A percentile compares a stretch with the other conserved stretches of the same genome.
phyloP scores from a whole-genome alignment of 1,140 invertebrate species.

The Intoshia linei region DNA sequence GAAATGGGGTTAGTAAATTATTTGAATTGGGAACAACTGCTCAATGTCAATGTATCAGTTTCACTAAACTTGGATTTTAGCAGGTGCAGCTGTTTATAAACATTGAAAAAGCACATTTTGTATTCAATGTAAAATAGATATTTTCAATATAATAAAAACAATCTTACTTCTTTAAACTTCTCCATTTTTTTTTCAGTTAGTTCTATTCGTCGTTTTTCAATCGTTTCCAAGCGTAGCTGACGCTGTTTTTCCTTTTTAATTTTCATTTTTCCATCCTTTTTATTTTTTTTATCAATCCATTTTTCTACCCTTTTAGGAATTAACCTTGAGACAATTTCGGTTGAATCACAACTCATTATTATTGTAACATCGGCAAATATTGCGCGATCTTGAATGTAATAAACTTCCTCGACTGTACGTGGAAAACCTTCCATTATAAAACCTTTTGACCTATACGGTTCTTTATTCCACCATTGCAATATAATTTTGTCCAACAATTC shows the following conservation, averaged over 20 bases:
- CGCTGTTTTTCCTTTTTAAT: constrained; percentile 17
- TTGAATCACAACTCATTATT: constrained; percentile 13
- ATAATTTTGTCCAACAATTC: constrained; percentile 18
- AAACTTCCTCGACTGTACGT: constrained; percentile 15
- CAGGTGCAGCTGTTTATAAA: too few species aligned
- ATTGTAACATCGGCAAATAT: constrained; percentile 19
- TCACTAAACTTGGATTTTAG: too few species aligned
- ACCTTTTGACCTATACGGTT: constrained; percentile 18
- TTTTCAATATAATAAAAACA: too few species aligned
- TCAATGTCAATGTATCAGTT: too few species aligned
- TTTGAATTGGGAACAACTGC: too few species aligned
- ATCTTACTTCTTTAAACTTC: too few species aligned
- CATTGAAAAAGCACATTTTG: too few species aligned
- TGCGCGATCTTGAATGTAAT: constrained; percentile 15
- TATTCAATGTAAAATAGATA: too few species aligned
- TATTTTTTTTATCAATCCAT: constrained; percentile 17
- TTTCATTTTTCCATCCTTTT: constrained; percentile 14
- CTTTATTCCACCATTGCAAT: constrained; percentile 17
- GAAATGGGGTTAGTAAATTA: too few species aligned
- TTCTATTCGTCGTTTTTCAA: constrained; percentile 13
- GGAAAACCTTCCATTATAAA: constrained; percentile 23
- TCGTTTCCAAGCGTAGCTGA: constrained; percentile 9
- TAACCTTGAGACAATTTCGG: constrained; percentile 16
- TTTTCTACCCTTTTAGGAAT: constrained; percentile 17
- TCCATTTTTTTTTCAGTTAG: constrained; percentile 11